These are phyloP conservation scores for Amphibalanus amphitrite DNA, from an alignment of 1,140 invertebrate species.

Conservation along the genomic window DNA sequence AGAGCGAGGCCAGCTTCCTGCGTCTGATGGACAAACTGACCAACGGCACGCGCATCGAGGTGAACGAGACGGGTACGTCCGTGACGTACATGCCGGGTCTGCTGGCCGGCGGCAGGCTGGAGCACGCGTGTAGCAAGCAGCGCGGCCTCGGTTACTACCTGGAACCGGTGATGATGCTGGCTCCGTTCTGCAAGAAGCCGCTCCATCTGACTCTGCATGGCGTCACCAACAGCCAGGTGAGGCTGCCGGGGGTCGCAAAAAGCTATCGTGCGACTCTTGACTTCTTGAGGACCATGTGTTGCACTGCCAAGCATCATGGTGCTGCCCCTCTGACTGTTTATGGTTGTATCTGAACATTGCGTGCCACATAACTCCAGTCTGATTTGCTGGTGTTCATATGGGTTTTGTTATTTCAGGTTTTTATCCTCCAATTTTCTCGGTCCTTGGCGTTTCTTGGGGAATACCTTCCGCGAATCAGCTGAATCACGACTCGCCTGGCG, in stretches of 20 bases:
- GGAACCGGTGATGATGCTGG: constrained; percentile 70
- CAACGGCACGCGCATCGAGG: constrained; percentile 76
- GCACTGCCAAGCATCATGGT: neutral
- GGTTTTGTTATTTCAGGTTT: too few relatives aligned
- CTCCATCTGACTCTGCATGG: constrained; percentile 64
- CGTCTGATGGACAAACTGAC: constrained; percentile 80
- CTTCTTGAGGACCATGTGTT: neutral
- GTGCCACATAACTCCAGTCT: neutral
- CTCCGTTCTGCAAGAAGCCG: constrained; percentile 86
- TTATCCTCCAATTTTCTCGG: too few relatives aligned
- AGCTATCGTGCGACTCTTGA: neutral
- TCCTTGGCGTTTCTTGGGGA: too few relatives aligned
- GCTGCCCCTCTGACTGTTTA: too few relatives aligned
- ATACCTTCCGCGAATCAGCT: too few relatives aligned
- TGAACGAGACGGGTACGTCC: constrained; percentile 82
- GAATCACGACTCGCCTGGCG: too few relatives aligned
- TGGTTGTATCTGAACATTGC: neutral
- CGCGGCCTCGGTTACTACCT: constrained; percentile 81
- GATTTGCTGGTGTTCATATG: too few relatives aligned
- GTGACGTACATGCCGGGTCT: constrained; percentile 79
- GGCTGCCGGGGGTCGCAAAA: too few relatives aligned
- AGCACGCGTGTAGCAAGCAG: constrained; percentile 67
- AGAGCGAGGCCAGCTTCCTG: constrained; percentile 83
- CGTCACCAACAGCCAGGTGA: constrained; percentile 64
- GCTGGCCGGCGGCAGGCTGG: constrained; percentile 63